phyloP scores from a whole-genome alignment of 1,140 invertebrate species.

The Caerostris darwini region DNA sequence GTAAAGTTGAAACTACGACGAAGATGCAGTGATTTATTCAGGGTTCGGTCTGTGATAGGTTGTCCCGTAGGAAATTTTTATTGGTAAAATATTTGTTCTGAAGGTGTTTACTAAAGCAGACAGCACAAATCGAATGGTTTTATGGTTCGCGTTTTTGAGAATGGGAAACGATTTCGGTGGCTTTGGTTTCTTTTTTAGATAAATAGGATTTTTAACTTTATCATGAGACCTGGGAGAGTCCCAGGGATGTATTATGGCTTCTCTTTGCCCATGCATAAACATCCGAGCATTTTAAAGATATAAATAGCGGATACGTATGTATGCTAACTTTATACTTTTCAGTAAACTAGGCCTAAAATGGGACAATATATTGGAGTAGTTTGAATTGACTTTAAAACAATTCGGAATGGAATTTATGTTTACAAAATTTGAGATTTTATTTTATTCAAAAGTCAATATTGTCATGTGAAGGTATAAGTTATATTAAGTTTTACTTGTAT shows the following conservation, averaged over 20 bases:
- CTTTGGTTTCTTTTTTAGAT: conserved; percentile 15
- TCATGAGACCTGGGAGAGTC: neutral
- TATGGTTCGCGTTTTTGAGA: conserved; percentile 39
- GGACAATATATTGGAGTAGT: no score
- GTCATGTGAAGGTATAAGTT: no score
- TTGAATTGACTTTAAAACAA: no score
- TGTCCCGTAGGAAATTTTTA: conserved; percentile 65
- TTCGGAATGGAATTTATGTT: no score
- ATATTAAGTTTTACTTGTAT: no score
- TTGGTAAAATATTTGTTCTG: conserved; percentile 68
- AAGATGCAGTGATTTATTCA: conserved; percentile 57
- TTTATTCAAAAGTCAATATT: no score
- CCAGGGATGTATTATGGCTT: neutral
- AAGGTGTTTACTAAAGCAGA: conserved; percentile 67
- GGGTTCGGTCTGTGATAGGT: conserved; percentile 57
- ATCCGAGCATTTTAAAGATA: neutral
- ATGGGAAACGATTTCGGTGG: conserved; percentile 52
- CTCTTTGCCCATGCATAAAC: neutral
- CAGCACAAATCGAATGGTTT: conserved; percentile 65
- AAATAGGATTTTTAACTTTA: conserved; percentile 42
- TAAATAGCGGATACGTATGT: neutral
- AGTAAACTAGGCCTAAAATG: no score
- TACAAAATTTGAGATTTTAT: no score
- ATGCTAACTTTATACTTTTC: neutral
- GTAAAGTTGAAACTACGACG: conserved; percentile 41